These are phyloP conservation scores for Drosophila paucipuncta DNA, from an alignment of 2,888 invertebrate species.

Conservation along the genomic window DNA sequence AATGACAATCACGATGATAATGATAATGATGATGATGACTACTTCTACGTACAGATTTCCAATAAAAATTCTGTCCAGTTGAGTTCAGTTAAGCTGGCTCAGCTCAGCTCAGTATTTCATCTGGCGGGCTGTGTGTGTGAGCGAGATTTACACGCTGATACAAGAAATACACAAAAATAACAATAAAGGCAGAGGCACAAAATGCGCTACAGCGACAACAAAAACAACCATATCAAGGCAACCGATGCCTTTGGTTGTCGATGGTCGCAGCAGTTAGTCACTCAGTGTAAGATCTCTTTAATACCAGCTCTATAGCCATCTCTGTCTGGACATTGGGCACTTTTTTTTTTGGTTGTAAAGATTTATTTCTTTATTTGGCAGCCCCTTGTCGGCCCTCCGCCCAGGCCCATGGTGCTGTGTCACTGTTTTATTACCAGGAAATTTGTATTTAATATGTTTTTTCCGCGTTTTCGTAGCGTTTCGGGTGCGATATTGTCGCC, in stretches of 20 bases:
- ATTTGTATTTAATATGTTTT: constrained; percentile 78
- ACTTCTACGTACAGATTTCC: constrained; percentile 81
- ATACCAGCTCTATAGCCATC: constrained; percentile 25
- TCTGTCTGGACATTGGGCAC: constrained; percentile 21
- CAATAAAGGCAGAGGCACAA: constrained; percentile 53
- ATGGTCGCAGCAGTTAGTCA: constrained; percentile 67
- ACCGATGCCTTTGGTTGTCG: constrained; percentile 48
- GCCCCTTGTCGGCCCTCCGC: constrained; percentile 16
- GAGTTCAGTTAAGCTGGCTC: constrained; percentile 30
- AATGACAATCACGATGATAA: constrained; percentile 32
- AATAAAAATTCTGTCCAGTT: constrained; percentile 69
- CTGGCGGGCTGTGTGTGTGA: constrained; percentile 43
- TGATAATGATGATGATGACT: constrained; percentile 58
- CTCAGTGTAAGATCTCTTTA: constrained; percentile 49
- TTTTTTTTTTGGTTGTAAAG: constrained; percentile 57
- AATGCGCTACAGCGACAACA: constrained; percentile 28
- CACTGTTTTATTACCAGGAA: constrained; percentile 77
- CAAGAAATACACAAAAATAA: constrained; percentile 71
- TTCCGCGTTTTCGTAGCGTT: constrained; percentile 66
- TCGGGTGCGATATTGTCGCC: constrained; percentile 46
- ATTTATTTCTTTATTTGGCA: constrained; percentile 76
- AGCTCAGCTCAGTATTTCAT: constrained; percentile 65
- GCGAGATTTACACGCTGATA: constrained; percentile 78
- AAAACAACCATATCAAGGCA: constrained; percentile 23
- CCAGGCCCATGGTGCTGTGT: constrained; percentile 14